A percentile compares a stretch with the other conserved stretches of the same genome.
Conservation (phyloP, 1,140 invertebrate species). For the Orius insidiosus region DNA sequence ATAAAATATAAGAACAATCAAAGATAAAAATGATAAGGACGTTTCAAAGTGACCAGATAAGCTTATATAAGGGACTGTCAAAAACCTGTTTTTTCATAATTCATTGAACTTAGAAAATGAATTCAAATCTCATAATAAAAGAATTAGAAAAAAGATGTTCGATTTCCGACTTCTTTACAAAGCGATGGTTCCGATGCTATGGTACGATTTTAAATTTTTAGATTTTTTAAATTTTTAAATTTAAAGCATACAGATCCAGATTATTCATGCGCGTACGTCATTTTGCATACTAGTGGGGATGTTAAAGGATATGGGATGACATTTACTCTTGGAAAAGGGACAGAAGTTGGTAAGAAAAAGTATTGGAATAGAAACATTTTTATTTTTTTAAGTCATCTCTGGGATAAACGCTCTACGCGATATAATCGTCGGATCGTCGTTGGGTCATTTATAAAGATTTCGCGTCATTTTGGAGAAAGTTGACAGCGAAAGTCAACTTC, state of each 20-base stretch:
- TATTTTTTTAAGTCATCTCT: slow-evolving; percentile 38
- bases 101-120: too few relatives aligned
- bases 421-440: slow-evolving; percentile 45
- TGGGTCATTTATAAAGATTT: slow-evolving; percentile 57
- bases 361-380: not conserved
- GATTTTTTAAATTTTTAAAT: not conserved
- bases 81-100: too few relatives aligned
- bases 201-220: slow-evolving; percentile 37
- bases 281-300: slow-evolving; percentile 42
- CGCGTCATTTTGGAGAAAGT: slow-evolving; percentile 52
- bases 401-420: slow-evolving; percentile 50
- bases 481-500: slow-evolving; percentile 72
- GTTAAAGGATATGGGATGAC: slow-evolving; percentile 60
- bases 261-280: slow-evolving; percentile 80
- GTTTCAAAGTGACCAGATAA: too few relatives aligned
- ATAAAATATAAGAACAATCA: too few relatives aligned
- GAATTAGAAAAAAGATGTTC: slow-evolving; percentile 39
- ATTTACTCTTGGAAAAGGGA: slow-evolving; percentile 72
- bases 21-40: too few relatives aligned
- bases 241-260: slow-evolving; percentile 69
- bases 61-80: too few relatives aligned
- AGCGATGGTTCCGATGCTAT: slow-evolving; percentile 77
- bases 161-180: slow-evolving; percentile 73
- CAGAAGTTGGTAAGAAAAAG: slow-evolving; percentile 50
- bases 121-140: not conserved